phyloP scores from a whole-genome alignment of 92 coral and sea anemone genomes.

The Galaxea fascicularis region DNA sequence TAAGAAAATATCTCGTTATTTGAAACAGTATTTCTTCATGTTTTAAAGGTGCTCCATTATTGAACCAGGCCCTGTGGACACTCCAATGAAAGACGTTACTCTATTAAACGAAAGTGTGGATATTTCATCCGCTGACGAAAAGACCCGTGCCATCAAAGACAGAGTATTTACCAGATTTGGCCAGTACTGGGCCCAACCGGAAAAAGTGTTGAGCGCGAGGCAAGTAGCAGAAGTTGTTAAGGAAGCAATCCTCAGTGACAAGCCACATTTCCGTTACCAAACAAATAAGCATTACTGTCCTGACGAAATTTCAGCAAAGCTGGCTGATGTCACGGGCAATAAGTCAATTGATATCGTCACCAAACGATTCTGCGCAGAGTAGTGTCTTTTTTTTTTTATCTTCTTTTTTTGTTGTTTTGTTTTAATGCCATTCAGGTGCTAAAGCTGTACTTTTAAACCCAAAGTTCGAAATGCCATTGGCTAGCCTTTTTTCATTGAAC shows the following conservation, averaged over 20 bases:
- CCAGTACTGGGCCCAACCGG: conserved; percentile 28
- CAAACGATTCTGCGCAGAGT: conserved; percentile 68
- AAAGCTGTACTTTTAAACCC: too few species aligned
- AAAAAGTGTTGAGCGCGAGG: conserved; percentile 44
- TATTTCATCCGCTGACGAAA: conserved; percentile 65
- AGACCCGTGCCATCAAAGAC: conserved; percentile 66
- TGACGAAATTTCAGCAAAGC: conserved; percentile 68
- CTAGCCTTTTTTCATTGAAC: too few species aligned
- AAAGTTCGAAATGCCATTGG: too few species aligned
- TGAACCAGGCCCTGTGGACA: conserved; percentile 84
- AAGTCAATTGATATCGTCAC: conserved; percentile 49
- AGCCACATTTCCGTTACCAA: conserved; percentile 87
- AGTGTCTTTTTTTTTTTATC: background rate
- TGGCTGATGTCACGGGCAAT: conserved; percentile 89
- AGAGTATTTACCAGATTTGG: conserved; percentile 28
- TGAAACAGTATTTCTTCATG: background rate
- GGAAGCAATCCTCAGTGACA: conserved; percentile 74
- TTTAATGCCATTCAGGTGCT: too few species aligned
- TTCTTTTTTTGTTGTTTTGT: too few species aligned
- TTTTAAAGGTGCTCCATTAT: conserved; percentile 76
- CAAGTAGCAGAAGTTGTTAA: conserved; percentile 82
- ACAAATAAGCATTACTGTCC: conserved; percentile 74
- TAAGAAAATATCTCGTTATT: too few species aligned
- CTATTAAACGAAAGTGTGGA: conserved; percentile 13
- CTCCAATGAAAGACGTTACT: conserved; percentile 13